Evolutionary conservation across 2,888 invertebrate genomes (phyloP), one percentile per base, ranked within the genome.

Genomic region (Buathra laborator): DNA sequence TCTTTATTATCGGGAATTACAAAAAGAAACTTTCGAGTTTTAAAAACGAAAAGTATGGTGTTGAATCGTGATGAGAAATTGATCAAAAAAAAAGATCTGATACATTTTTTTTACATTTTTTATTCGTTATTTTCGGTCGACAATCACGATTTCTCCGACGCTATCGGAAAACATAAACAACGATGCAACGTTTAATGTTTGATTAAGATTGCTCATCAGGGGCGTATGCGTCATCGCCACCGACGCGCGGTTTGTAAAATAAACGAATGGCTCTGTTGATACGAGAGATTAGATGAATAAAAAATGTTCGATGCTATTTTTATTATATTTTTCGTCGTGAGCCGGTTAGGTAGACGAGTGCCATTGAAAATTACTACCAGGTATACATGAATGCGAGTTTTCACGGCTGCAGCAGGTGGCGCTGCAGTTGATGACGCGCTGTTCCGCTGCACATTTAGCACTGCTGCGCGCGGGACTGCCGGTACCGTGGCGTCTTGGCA

Each of bases 341-440:
- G 37, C 37, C 37, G 37, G 9, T 37, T 9, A 7, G 3, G 37
- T 9, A n/a, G 14, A 19, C 9, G 3, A 53, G 53, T 2, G 12
- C 24, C 9, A 56, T 56, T 56, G 56, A 56, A 24, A 24, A 56
- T 12, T 10, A 56, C 56, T 12, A 9, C 32, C 16, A 4, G 29
- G 48, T 16, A 32, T 32, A 32, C 16, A n/a, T 2, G n/a, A 32
- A 51, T 51, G 32, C 51, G 32, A 16, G 32, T 16, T 10, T 16
- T 16, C 51, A 16, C 46, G 4, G 29, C 10, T 59, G 59, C 59
- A 44, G 72, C 59, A 74, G 72, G 72, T 59, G 59, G 59, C 59
- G 72, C 72, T 59, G 44, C 44, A 46, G 19, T 44, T n/a, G 59
- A 44, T 7, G 67, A 32, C 16, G 37, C 64, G 64, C 64, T 12